phyloP scores from a whole-genome alignment of 2,797 vertebrate genomes.

The Artibeus lituratus region DNA sequence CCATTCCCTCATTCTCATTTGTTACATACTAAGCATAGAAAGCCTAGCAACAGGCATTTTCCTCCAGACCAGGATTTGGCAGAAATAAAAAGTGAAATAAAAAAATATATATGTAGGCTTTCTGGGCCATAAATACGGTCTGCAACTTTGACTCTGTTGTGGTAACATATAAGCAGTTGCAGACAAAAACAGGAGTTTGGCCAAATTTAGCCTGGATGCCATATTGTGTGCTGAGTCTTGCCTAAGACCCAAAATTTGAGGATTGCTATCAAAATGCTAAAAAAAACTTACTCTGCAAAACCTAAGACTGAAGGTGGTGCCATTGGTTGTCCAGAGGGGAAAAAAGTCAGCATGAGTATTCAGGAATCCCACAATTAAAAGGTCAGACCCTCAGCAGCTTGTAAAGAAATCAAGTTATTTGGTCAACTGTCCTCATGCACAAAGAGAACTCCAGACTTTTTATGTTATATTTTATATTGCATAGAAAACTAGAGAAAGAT shows the following conservation, averaged over 20 bases:
- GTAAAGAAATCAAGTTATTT: neutral
- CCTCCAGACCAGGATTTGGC: neutral
- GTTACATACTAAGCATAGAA: neutral
- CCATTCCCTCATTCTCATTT: neutral
- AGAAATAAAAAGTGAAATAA: neutral
- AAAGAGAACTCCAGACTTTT: neutral
- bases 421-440: neutral
- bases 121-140: neutral
- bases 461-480: neutral
- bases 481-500: neutral
- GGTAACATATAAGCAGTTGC: neutral
- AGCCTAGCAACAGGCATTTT: neutral
- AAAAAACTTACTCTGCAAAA: neutral
- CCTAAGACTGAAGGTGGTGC: neutral
- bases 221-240: neutral
- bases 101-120: neutral
- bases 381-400: neutral
- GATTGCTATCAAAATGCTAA: neutral
- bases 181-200: neutral
- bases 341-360: neutral
- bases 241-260: neutral
- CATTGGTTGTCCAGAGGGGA: neutral
- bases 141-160: neutral
- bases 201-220: neutral
- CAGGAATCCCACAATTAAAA: neutral